These are phyloP conservation scores for Lithobius niger DNA, from an alignment of 1,140 invertebrate genomes.

Conservation along the genomic window DNA sequence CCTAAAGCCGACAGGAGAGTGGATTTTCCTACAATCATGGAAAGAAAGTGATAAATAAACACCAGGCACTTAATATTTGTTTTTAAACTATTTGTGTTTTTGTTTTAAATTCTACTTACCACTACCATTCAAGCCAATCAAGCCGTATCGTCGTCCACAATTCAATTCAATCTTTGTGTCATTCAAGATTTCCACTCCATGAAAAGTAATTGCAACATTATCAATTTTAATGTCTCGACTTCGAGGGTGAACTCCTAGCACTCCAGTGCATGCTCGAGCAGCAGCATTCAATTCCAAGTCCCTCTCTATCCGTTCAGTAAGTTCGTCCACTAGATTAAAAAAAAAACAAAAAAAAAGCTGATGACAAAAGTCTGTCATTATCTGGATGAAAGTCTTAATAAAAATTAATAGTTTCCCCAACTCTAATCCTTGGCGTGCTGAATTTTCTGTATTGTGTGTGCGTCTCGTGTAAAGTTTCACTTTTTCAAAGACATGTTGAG, in stretches of 20 bases:
- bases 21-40: too few relatives aligned
- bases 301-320: constrained; percentile 74
- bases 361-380: not conserved
- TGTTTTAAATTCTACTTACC: constrained; percentile 42
- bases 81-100: too few relatives aligned
- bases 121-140: constrained; percentile 91
- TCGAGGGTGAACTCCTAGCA: constrained; percentile 82
- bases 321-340: constrained; percentile 59
- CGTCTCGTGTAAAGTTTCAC: too few relatives aligned
- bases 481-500: too few relatives aligned
- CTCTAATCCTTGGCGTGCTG: too few relatives aligned
- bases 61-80: too few relatives aligned
- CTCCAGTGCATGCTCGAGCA: constrained; percentile 86
- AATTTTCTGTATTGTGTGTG: too few relatives aligned
- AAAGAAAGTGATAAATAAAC: too few relatives aligned
- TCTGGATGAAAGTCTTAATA: too few relatives aligned
- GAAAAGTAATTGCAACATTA: constrained; percentile 95
- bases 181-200: constrained; percentile 86
- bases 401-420: too few relatives aligned
- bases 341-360: constrained; percentile 12
- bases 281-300: constrained; percentile 84
- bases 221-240: constrained; percentile 94
- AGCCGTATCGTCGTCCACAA: constrained; percentile 88
- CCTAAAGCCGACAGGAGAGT: too few relatives aligned
- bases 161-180: constrained; percentile 95